These are phyloP conservation scores for Chloroclysta siterata DNA, from an alignment of 2,888 invertebrate genomes.

Conservation along the genomic window DNA sequence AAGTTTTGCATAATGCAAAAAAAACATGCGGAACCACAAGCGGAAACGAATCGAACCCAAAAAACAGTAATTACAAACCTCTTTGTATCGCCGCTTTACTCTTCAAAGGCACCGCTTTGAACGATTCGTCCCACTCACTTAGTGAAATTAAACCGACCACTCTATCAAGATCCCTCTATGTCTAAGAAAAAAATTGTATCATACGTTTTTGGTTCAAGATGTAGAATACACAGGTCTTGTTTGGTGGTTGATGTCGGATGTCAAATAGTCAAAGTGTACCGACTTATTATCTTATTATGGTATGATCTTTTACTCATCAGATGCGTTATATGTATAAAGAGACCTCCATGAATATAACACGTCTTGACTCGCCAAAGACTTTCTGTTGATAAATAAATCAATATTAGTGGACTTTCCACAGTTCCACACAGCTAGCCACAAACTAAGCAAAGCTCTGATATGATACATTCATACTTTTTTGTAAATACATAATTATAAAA, in stretches of 20 bases:
- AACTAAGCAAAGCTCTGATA: too few relatives aligned
- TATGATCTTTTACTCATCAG: conserved; percentile 22
- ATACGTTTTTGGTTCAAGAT: conserved; percentile 3
- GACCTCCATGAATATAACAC: too few relatives aligned
- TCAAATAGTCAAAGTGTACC: conserved; percentile 78
- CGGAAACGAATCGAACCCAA: conserved; percentile 49
- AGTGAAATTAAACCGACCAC: conserved; percentile 64
- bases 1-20: not conserved
- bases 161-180: conserved; percentile 29
- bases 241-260: conserved; percentile 47
- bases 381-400: too few relatives aligned
- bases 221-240: conserved; percentile 20
- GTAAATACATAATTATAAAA: too few relatives aligned
- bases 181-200: not conserved
- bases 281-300: conserved; percentile 64
- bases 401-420: too few relatives aligned
- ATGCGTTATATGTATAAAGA: not conserved
- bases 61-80: conserved; percentile 65
- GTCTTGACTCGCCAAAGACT: too few relatives aligned
- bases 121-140: conserved; percentile 81
- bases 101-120: conserved; percentile 77
- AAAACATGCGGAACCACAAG: conserved; percentile 44
- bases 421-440: too few relatives aligned
- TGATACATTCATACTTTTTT: too few relatives aligned
- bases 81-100: conserved; percentile 65